A percentile compares a stretch with the other conserved stretches of the same genome.
Evolutionary conservation across 2,888 invertebrate species (phyloP).

Genomic region (Norana najaformis): DNA sequence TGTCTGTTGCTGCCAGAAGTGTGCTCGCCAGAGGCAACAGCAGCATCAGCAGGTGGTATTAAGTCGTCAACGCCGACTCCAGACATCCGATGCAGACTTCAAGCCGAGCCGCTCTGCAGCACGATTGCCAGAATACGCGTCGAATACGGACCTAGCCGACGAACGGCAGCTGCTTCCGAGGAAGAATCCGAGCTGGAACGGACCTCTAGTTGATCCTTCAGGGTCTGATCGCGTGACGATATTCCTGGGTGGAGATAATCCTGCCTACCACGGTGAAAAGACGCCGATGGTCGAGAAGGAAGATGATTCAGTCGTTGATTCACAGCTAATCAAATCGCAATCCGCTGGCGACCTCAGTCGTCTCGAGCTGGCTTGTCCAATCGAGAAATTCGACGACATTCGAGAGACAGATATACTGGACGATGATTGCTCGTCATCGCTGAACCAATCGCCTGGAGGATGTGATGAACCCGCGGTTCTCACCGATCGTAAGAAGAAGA

Average conservation of each 20-base stretch:
- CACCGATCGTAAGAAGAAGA: neutral
- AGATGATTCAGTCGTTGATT: neutral
- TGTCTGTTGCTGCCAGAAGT: slow-evolving; percentile 46
- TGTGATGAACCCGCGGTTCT: neutral
- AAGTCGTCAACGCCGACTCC: neutral
- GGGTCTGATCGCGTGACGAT: neutral
- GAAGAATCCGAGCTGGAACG: neutral
- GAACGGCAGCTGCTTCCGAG: neutral
- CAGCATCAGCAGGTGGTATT: slow-evolving; percentile 9
- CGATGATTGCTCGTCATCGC: slow-evolving; percentile 9
- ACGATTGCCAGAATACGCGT: neutral
- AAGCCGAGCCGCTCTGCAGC: neutral
- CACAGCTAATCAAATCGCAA: neutral
- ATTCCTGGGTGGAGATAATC: neutral
- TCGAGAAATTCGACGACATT: slow-evolving; percentile 24
- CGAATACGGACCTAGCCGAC: neutral
- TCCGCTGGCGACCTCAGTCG: neutral
- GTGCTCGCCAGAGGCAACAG: slow-evolving; percentile 39
- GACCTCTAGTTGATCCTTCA: neutral
- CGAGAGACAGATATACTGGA: slow-evolving; percentile 36
- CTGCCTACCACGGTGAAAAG: neutral
- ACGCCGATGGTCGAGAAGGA: neutral
- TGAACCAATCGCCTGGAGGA: neutral
- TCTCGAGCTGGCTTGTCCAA: slow-evolving; percentile 25
- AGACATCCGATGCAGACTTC: neutral